Evolutionary conservation across 2,113 vertebrate genomes (phyloP).

Genomic region (Anoura caudifer): DNA sequence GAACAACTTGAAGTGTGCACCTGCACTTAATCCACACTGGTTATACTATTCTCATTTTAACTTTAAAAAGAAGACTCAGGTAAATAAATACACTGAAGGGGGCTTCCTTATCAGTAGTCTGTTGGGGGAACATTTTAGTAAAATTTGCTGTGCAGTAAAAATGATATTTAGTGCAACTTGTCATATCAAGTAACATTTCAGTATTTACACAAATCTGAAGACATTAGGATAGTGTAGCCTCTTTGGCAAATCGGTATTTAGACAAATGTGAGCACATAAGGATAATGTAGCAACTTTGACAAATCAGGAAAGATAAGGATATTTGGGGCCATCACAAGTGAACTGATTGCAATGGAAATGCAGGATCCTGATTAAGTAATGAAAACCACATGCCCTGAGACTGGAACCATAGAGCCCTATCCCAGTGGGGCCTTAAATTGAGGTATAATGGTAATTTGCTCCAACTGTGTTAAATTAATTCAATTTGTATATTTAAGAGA

Average conservation of each 20-base stretch:
- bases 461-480: constrained; percentile 59
- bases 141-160: background rate
- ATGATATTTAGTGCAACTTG: background rate
- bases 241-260: background rate
- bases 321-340: background rate
- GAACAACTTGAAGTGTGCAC: background rate
- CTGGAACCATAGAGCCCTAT: background rate
- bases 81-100: background rate
- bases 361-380: constrained; percentile 60
- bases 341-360: constrained; percentile 20
- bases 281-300: background rate
- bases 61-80: background rate
- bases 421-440: constrained; percentile 45
- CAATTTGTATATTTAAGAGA: constrained; percentile 41
- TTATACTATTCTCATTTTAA: background rate
- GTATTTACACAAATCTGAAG: background rate
- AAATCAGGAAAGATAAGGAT: constrained; percentile 26
- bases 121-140: background rate
- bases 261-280: background rate
- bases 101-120: background rate
- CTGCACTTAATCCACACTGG: background rate
- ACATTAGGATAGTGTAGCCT: background rate
- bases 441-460: constrained; percentile 56
- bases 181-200: background rate
- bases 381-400: constrained; percentile 52